These are phyloP conservation scores for Scatophagus argus DNA, from an alignment of 2,113 vertebrate genomes.

Conservation along the genomic window DNA sequence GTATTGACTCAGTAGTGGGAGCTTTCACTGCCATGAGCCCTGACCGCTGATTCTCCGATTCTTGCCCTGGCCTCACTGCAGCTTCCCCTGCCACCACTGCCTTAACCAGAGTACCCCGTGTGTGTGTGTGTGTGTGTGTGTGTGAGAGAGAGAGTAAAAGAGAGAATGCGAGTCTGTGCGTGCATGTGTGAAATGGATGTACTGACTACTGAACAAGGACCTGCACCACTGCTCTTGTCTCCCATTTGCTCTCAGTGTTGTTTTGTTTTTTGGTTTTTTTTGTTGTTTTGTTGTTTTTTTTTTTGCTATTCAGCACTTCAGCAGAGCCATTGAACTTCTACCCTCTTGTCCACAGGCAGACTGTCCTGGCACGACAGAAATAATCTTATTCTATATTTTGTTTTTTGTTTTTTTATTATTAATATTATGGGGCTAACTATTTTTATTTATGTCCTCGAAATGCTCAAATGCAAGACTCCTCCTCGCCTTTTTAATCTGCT, in stretches of 20 bases:
- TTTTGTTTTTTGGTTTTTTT: conserved; percentile 43
- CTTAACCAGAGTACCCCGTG: conserved; percentile 89
- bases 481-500: conserved; percentile 22
- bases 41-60: conserved; percentile 54
- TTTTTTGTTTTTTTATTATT: conserved; percentile 6
- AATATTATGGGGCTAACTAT: conserved; percentile 15
- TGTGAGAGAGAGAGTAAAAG: no score
- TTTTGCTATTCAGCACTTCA: conserved; percentile 57
- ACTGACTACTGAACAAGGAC: conserved; percentile 77
- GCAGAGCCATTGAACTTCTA: conserved; percentile 35
- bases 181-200: conserved; percentile 72
- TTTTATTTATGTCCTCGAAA: conserved; percentile 24
- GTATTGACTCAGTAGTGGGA: conserved; percentile 68
- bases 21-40: conserved; percentile 87
- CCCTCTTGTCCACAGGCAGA: conserved; percentile 23
- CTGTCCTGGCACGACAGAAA: not conserved
- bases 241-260: conserved; percentile 42
- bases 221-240: conserved; percentile 67
- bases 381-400: not conserved
- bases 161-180: conserved; percentile 10
- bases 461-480: conserved; percentile 27
- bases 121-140: conserved; percentile 40
- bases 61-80: conserved; percentile 76
- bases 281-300: no score
- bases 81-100: conserved; percentile 91